Conservation (phyloP, 2,888 invertebrate genomes). For the Hetaerina titia region DNA sequence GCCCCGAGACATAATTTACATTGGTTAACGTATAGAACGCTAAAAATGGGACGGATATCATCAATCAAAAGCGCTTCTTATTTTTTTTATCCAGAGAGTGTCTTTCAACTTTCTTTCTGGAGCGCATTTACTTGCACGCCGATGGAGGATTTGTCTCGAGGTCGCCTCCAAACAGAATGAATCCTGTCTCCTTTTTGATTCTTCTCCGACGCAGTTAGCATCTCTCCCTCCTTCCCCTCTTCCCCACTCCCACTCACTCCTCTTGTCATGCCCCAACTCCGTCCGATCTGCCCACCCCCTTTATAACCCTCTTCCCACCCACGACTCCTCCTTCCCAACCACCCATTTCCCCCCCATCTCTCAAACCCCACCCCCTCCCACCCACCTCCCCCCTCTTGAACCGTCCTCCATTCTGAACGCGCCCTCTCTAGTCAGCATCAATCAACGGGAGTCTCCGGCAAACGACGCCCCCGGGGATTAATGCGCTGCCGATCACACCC, state of each 20-base stretch:
- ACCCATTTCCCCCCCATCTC: not conserved
- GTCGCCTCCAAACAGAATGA: not conserved
- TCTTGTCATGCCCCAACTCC: not conserved
- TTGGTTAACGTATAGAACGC: not conserved
- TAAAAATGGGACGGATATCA: conserved; percentile 9
- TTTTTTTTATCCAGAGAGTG: not conserved
- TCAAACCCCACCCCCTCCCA: not conserved
- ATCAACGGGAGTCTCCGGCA: conserved; percentile 45
- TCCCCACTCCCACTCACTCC: not conserved
- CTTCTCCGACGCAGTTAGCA: not conserved
- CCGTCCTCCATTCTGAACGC: not conserved
- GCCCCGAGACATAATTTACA: not conserved
- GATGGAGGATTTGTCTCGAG: conserved; percentile 19
- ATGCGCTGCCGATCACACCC: conserved; percentile 53
- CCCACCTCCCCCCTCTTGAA: not conserved
- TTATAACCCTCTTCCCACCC: not conserved
- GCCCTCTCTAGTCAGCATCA: conserved; percentile 48
- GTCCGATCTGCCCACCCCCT: not conserved
- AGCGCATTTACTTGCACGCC: not conserved
- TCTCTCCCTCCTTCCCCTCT: not conserved
- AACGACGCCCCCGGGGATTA: conserved; percentile 60
- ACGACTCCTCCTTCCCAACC: not conserved
- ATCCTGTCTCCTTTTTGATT: not conserved
- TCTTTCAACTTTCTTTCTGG: conserved; percentile 7
- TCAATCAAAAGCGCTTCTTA: conserved; percentile 1